A percentile compares a stretch with the other conserved stretches of the same genome.
Conservation (phyloP, 2,888 invertebrate species). For the Cactoblastis cactorum region DNA sequence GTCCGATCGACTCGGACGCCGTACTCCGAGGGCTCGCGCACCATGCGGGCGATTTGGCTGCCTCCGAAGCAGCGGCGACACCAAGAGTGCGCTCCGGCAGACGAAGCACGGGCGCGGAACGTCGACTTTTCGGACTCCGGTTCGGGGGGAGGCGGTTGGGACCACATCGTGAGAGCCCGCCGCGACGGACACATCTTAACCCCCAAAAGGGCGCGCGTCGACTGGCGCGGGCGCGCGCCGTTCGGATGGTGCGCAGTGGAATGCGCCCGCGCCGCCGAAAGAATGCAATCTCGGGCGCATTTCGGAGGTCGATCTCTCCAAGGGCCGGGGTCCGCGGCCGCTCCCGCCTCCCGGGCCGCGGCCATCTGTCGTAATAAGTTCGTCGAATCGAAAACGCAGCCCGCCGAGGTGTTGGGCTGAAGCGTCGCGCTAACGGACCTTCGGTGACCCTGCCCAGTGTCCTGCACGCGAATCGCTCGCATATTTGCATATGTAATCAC, state of each 20-base stretch:
- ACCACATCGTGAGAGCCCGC: slow-evolving; percentile 77
- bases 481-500: slow-evolving; percentile 22
- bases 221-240: slow-evolving; percentile 73
- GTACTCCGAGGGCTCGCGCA: slow-evolving; percentile 62
- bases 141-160: slow-evolving; percentile 71
- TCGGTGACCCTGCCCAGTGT: slow-evolving; percentile 53
- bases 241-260: slow-evolving; percentile 75
- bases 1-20: slow-evolving; percentile 65
- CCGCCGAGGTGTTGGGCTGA: slow-evolving; percentile 57
- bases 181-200: slow-evolving; percentile 78
- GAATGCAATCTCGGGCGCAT: slow-evolving; percentile 80
- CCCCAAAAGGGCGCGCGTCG: slow-evolving; percentile 78
- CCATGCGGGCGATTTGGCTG: slow-evolving; percentile 64
- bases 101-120: slow-evolving; percentile 56
- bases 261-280: slow-evolving; percentile 79
- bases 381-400: slow-evolving; percentile 75
- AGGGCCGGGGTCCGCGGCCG: slow-evolving; percentile 66
- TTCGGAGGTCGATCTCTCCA: slow-evolving; percentile 79
- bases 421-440: slow-evolving; percentile 60
- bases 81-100: slow-evolving; percentile 50
- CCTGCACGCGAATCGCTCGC: slow-evolving; percentile 61
- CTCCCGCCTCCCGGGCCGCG: slow-evolving; percentile 69
- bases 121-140: slow-evolving; percentile 44
- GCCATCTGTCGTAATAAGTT: slow-evolving; percentile 78
- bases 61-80: slow-evolving; percentile 52